Conservation (phyloP, 2,113 vertebrate genomes). For the Todiramphus saurophagus region DNA sequence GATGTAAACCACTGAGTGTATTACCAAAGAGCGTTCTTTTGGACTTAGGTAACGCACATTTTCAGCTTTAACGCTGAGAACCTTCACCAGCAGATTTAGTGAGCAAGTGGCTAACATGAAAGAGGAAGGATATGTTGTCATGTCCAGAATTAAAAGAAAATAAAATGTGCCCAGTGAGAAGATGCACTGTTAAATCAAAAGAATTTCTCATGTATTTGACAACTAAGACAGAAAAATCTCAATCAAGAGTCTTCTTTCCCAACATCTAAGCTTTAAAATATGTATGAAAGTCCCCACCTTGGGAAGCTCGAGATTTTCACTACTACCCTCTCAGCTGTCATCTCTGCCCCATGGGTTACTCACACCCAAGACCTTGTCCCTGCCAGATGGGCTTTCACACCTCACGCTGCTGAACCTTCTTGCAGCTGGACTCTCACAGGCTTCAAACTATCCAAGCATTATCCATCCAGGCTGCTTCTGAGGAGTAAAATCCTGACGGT, state of each 20-base stretch:
- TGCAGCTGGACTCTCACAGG: accelerated
- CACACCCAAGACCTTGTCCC: accelerated
- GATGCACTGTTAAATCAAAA: neutral
- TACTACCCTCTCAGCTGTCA: neutral
- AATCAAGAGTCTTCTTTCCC: neutral
- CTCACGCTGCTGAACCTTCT: neutral
- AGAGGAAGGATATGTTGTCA: neutral
- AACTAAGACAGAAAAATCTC: neutral
- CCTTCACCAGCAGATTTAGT: neutral
- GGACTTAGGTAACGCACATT: neutral
- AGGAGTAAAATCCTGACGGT: neutral
- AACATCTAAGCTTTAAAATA: neutral
- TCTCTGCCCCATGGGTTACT: accelerated
- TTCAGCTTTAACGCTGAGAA: neutral
- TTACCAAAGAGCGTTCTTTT: slow-evolving; percentile 3
- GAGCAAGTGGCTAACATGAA: neutral
- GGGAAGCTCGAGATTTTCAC: neutral
- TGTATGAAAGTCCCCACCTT: neutral
- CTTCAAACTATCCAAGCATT: neutral
- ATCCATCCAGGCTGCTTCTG: neutral
- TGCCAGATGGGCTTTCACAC: neutral
- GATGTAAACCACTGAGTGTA: neutral
- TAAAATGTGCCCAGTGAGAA: neutral
- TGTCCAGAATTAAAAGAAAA: slow-evolving; percentile 20
- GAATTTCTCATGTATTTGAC: neutral